Conservation (phyloP, 2,797 vertebrate genomes). For the Scyliorhinus canicula region DNA sequence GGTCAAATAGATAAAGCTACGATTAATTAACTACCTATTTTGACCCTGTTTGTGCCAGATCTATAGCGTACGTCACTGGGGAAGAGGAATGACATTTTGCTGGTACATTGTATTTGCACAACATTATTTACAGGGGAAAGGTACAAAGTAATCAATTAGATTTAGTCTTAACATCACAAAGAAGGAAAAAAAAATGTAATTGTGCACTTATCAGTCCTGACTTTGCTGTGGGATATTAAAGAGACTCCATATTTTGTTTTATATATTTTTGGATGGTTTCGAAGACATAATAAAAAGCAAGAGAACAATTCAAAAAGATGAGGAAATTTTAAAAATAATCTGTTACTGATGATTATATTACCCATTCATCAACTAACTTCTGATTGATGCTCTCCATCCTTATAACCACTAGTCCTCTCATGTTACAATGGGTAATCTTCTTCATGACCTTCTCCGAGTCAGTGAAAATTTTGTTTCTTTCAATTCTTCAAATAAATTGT, state of each 20-base stretch:
- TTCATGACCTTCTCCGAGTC: neutral
- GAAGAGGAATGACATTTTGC: conserved; percentile 23
- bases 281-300: neutral
- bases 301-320: neutral
- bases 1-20: conserved; percentile 33
- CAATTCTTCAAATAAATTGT: neutral
- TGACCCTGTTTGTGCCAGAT: conserved; percentile 25
- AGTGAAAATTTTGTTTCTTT: neutral
- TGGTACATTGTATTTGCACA: conserved; percentile 6
- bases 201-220: neutral
- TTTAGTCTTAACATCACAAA: neutral
- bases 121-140: conserved; percentile 19
- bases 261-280: conserved; percentile 1
- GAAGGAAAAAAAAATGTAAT: neutral
- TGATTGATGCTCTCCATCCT: neutral
- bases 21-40: conserved; percentile 36
- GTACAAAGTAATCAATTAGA: conserved; percentile 26
- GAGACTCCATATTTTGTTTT: neutral
- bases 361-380: neutral
- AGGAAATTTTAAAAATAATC: neutral
- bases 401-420: neutral
- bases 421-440: neutral
- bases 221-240: neutral
- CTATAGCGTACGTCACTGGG: neutral
- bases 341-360: neutral